Percentiles rank a stretch among this genome's conserved stretches.
Evolutionary conservation across 2,113 vertebrate species (phyloP).

Genomic region (Salvelinus alpinus): DNA sequence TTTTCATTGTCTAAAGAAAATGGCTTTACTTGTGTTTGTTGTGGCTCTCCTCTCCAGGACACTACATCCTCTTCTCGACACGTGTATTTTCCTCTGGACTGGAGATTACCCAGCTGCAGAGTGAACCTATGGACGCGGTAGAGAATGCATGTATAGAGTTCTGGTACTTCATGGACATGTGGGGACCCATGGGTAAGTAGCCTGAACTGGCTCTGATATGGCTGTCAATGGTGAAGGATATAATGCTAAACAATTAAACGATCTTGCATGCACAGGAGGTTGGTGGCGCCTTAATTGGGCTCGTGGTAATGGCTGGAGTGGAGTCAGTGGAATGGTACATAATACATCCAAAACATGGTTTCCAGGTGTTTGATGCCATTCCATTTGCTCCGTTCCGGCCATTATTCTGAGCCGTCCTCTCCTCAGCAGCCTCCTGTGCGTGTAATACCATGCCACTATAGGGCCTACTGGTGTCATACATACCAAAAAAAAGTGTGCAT

Average conservation of each 20-base stretch:
- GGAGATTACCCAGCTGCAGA: slow-evolving; percentile 57
- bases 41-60: slow-evolving; percentile 51
- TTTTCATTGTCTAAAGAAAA: too few species aligned
- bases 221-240: not conserved
- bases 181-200: not conserved
- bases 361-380: too few species aligned
- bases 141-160: slow-evolving; percentile 68
- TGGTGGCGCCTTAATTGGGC: too few species aligned
- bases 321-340: too few species aligned
- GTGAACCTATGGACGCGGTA: slow-evolving; percentile 63
- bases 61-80: slow-evolving; percentile 58
- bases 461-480: not conserved
- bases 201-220: not conserved
- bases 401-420: too few species aligned
- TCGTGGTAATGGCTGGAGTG: too few species aligned
- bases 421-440: too few species aligned
- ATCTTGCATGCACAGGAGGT: too few species aligned
- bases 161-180: slow-evolving; percentile 48
- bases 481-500: not conserved
- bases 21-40: not conserved
- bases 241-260: too few species aligned
- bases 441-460: not conserved
- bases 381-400: too few species aligned
- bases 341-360: too few species aligned
- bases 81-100: rapidly evolving